A percentile compares a stretch with the other conserved stretches of the same genome.
phyloP scores from a whole-genome alignment of 2,113 vertebrate genomes.

The Notechis scutatus region DNA sequence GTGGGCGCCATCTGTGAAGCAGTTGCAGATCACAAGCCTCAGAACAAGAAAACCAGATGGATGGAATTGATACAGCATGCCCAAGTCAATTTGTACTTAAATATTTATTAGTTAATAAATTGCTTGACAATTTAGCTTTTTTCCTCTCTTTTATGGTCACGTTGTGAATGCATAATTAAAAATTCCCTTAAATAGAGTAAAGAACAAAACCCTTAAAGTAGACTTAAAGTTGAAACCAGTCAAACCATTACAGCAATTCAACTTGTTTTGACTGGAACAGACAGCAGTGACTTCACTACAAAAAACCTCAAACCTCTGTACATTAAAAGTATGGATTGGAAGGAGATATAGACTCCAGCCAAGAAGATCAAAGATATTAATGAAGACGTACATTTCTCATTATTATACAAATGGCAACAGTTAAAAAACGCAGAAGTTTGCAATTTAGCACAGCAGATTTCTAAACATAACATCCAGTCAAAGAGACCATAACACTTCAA shows the following conservation, averaged over 20 bases:
- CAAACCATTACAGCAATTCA: neutral
- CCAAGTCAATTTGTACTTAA: neutral
- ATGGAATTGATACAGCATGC: conserved; percentile 25
- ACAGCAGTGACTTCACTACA: conserved; percentile 16
- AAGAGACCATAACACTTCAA: neutral
- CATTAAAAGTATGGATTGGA: neutral
- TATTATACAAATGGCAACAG: neutral
- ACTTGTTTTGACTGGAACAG: conserved; percentile 24
- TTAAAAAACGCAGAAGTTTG: neutral
- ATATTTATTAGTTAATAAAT: neutral
- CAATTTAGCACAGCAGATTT: neutral
- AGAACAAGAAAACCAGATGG: conserved; percentile 31
- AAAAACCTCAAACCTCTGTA: neutral
- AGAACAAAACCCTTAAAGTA: neutral
- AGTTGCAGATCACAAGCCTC: conserved; percentile 44
- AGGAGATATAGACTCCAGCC: neutral
- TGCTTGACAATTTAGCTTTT: neutral
- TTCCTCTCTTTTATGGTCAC: conserved; percentile 9
- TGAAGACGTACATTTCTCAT: neutral
- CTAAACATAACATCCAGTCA: neutral
- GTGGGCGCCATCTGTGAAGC: conserved; percentile 40
- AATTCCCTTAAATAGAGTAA: conserved; percentile 32
- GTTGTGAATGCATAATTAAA: conserved; percentile 5
- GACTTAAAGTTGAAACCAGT: neutral
- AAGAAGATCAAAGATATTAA: conserved; percentile 22